Conservation (phyloP, 2,888 invertebrate genomes). For the Drosophila tripunctata region DNA sequence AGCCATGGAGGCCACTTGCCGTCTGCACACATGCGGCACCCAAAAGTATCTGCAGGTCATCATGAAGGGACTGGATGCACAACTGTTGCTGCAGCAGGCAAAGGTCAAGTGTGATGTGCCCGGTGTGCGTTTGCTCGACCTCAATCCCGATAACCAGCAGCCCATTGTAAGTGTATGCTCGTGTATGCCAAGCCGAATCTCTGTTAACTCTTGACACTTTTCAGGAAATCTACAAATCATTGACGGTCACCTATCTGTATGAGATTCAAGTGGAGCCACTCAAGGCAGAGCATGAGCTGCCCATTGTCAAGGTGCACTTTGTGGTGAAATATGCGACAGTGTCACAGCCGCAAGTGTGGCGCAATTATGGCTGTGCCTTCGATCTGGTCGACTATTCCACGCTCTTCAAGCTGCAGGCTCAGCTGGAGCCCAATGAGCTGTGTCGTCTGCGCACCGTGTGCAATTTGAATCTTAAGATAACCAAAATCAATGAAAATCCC, state of each 20-base stretch:
- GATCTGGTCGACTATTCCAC: conserved; percentile 94
- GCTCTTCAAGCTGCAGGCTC: conserved; percentile 89
- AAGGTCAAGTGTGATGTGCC: conserved; percentile 86
- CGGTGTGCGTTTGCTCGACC: conserved; percentile 87
- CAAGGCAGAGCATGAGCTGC: conserved; percentile 86
- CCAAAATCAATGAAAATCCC: conserved; percentile 85
- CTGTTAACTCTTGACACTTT: conserved; percentile 2
- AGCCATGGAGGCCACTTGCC: conserved; percentile 92
- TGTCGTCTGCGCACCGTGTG: conserved; percentile 95
- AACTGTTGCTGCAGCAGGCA: conserved; percentile 85
- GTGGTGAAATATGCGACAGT: conserved; percentile 86
- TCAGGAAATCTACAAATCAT: conserved; percentile 89
- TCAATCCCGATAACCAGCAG: conserved; percentile 87
- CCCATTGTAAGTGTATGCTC: conserved; percentile 85
- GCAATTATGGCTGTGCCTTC: conserved; percentile 88
- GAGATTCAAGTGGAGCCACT: conserved; percentile 89
- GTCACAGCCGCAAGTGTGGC: conserved; percentile 77
- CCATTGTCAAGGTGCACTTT: conserved; percentile 88
- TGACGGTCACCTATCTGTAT: conserved; percentile 93
- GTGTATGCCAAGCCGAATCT: too few relatives aligned
- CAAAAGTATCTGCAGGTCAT: conserved; percentile 93
- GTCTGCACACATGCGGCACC: conserved; percentile 92
- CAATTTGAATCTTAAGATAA: conserved; percentile 90
- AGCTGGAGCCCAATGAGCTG: conserved; percentile 92
- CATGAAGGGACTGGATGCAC: conserved; percentile 87